phyloP scores from a whole-genome alignment of 2,113 vertebrate species.

The Cardinalis cardinalis region DNA sequence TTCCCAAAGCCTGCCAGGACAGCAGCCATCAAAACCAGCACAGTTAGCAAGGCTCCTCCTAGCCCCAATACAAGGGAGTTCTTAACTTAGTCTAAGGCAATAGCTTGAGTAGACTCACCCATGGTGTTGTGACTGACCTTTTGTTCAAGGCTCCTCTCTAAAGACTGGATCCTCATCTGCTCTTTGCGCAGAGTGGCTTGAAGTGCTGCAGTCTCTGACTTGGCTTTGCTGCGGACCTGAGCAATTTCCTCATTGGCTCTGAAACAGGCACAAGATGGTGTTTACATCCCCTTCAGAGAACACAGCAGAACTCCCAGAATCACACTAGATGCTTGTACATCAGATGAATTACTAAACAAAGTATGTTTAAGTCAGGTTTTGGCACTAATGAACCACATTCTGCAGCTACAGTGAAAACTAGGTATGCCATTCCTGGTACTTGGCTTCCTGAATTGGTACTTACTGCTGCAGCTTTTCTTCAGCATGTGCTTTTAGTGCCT shows the following conservation, averaged over 20 bases:
- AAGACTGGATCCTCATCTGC: slow-evolving; percentile 84
- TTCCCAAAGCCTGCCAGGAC: not conserved
- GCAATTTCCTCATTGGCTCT: slow-evolving; percentile 89
- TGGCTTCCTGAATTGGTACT: slow-evolving; percentile 9
- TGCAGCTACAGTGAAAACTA: not conserved
- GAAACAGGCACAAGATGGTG: not conserved
- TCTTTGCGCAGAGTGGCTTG: slow-evolving; percentile 85
- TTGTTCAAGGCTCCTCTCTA: slow-evolving; percentile 87
- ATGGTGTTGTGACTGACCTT: slow-evolving; percentile 72
- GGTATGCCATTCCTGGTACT: not conserved
- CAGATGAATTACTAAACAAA: not conserved
- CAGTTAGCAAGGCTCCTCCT: not conserved
- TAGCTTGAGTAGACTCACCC: not conserved
- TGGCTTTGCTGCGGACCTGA: slow-evolving; percentile 80
- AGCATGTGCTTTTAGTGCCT: slow-evolving; percentile 86
- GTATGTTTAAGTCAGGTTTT: not conserved
- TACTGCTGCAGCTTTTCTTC: slow-evolving; percentile 88
- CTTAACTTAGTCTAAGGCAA: not conserved
- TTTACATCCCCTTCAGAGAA: not conserved
- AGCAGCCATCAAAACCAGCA: not conserved
- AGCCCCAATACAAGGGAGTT: not conserved
- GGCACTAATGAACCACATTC: not conserved
- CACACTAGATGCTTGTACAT: not conserved
- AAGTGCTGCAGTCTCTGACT: slow-evolving; percentile 75
- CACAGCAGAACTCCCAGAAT: not conserved